Percentiles rank a stretch among this genome's conserved stretches.
Conservation (phyloP, 2,113 vertebrate species). For the Sorex araneus region DNA sequence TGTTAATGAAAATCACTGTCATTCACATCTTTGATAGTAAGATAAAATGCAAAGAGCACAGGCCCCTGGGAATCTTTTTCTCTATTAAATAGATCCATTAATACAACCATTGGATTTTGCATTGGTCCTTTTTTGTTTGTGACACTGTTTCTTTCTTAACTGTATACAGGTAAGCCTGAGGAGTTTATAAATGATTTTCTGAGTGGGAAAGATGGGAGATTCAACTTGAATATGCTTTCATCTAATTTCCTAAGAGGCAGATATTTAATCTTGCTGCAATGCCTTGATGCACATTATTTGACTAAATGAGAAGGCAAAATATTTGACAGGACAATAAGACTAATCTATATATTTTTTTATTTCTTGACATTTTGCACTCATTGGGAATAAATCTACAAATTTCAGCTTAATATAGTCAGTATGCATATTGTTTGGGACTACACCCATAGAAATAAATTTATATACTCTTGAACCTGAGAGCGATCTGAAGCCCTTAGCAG, state of each 20-base stretch:
- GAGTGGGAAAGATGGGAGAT: conserved; percentile 5
- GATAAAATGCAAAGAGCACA: not conserved
- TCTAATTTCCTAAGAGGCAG: conserved; percentile 74
- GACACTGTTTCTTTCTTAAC: conserved; percentile 25
- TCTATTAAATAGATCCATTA: not conserved
- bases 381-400: conserved; percentile 71
- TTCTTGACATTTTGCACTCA: conserved; percentile 64
- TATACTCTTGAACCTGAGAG: conserved; percentile 58
- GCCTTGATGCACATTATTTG: conserved; percentile 68
- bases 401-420: conserved; percentile 66
- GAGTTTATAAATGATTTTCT: conserved; percentile 61
- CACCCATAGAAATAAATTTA: conserved; percentile 79
- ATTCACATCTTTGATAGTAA: not conserved
- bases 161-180: not conserved
- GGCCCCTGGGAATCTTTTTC: not conserved
- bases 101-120: not conserved
- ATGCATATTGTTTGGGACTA: conserved; percentile 63
- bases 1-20: not conserved
- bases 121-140: no score
- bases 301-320: conserved; percentile 77
- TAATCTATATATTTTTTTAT: conserved; percentile 30
- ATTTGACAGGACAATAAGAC: conserved; percentile 72
- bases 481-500: conserved; percentile 70
- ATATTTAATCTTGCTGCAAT: conserved; percentile 73
- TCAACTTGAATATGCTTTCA: conserved; percentile 15